Base-by-base conservation (phyloP, 2,888 invertebrate species). In the Sinotaia quadrata region DNA sequence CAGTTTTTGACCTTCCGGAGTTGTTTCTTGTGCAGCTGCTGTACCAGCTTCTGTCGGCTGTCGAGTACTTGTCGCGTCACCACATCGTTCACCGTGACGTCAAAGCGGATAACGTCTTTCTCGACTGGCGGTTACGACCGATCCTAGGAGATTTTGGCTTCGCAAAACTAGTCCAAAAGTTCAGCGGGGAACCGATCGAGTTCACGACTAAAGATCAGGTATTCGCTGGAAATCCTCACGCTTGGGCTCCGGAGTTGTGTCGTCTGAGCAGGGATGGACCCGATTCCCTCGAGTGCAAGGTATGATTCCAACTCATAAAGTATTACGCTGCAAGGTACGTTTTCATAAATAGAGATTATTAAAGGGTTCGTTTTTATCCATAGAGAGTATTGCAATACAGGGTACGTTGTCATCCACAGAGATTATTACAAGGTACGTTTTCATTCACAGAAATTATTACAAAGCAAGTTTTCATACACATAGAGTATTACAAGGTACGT, bases 61-160 rank as follows among this genome's bases (percentile, higher is more conserved):
- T 81, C 18, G 68, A 71, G 49, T 63, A 73, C 49, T 60, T 81
- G 12, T 72, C 71, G 31, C 58, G 73, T n/a, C 57, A 71, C 24
- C 68, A 75, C 31, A 68, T 78, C 15, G 74, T 73, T 7, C 78
- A 80, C 61, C 52, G 77, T n/a, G 76, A 78, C 67, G 78, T 81
- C 31, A 78, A 74, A 37, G 73, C 76, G 8, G 78, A 77, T n/a
- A 78, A 74, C 63, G 67, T 81, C n/a, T 79, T 75, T 51, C 69
- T 81, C 2, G 75, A 80, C 61, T 65, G 63, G 29, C 44, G 62
- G 15, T 61, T 79, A 4, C 59, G 75, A 31, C 77, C 79, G 2
- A 65, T 79, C n/a, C 36, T 79, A 51, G 75, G 72, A 2, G 73
- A 79, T 52, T 77, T 76, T 54, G 75, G 75, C 27, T 66, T 77